Conservation (phyloP, 2,113 vertebrate genomes). For the Amazona vittata region DNA sequence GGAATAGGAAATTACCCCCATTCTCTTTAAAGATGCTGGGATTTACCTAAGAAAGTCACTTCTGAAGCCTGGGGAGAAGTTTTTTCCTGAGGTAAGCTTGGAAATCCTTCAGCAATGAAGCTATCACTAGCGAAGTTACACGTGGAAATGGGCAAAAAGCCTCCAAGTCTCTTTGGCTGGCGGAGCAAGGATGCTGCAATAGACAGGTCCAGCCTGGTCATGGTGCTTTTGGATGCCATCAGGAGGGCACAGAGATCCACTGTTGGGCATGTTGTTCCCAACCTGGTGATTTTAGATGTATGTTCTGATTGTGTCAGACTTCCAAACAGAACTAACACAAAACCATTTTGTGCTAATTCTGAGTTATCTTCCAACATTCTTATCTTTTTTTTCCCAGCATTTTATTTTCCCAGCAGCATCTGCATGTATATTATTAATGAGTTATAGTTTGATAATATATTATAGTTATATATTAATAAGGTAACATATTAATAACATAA, state of each 20-base stretch:
- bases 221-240: neutral
- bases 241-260: fast-evolving
- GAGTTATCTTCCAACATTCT: neutral
- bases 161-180: neutral
- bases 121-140: neutral
- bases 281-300: neutral
- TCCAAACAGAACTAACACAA: neutral
- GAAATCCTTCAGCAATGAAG: neutral
- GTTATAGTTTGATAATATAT: neutral
- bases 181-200: neutral
- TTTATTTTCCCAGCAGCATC: neutral
- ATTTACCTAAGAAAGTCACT: neutral
- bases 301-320: neutral
- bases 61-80: neutral
- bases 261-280: neutral
- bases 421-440: neutral
- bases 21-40: neutral
- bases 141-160: neutral
- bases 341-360: neutral
- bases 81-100: neutral
- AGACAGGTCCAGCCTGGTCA: neutral
- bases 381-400: neutral
- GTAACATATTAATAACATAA: neutral
- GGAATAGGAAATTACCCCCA: neutral
- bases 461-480: neutral